Base-by-base conservation (phyloP, 2,797 vertebrate species). In the Clarias pachynema region DNA sequence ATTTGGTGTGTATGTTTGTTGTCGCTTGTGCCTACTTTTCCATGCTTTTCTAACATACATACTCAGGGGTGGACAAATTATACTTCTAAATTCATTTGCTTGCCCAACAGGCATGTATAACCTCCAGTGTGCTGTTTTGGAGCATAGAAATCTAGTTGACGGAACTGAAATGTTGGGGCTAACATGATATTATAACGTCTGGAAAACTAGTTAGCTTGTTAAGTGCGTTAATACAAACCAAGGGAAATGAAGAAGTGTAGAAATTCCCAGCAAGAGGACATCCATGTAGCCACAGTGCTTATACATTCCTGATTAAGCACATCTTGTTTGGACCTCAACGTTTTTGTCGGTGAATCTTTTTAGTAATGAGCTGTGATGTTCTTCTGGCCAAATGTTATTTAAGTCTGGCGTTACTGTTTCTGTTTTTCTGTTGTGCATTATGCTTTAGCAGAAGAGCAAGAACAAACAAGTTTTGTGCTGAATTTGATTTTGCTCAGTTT, bases 1-100 rank as follows among this genome's bases (percentile, higher is more conserved):
- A 29, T 49, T 37, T 59, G 29, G 60, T 20, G 62, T 49, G 40
- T 40, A 37, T 44, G 59, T 44, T 34, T n/a, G 14, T 37, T 24
- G 37, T 40, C n/a, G 20, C 5, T 60, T 44, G 37, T 65, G 24
- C 34, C 6, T 62, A 29, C 74, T 59, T 78, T 59, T 20, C 59
- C 74, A 63, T 63, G 7, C 37, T 44, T 49, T 40, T 80, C 20
- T 79, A 60, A 15, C 74, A n/a, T 79, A n/a, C 22, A 40, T 62
- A 79, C 77, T 79, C 77, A 62, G 34, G 59, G 57, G 57, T 79
- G 34, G 57, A 40, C 57, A 40, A 62, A 77, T 77, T 6, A 53
- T 74, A 53, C 44, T 34, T n/a, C 8, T 62, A 34, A 44, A 59
- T 31, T 31, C 8, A 75, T 77, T 34, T 22, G 9, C 14, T 16